These are phyloP conservation scores for Temnothorax unifasciatus DNA, from an alignment of 2,888 invertebrate species.

Conservation along the genomic window DNA sequence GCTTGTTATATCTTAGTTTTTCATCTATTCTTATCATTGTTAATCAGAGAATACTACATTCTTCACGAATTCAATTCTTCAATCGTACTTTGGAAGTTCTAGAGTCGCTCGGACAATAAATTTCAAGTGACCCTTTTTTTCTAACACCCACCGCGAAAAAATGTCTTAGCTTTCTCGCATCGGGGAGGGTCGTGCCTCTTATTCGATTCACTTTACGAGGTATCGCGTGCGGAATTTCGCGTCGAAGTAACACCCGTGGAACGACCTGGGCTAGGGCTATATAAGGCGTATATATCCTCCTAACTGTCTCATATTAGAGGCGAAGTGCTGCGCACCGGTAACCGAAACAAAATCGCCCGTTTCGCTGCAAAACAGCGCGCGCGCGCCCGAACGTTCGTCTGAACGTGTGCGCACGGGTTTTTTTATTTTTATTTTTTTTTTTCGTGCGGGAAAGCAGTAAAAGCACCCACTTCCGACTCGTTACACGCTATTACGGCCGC, in stretches of 20 bases:
- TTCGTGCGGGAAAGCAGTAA: conserved; percentile 32
- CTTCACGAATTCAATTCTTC: not conserved
- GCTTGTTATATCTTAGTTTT: not conserved
- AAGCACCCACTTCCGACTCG: conserved; percentile 59
- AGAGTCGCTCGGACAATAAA: not conserved
- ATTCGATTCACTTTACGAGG: conserved; percentile 53
- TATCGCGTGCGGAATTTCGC: conserved; percentile 51
- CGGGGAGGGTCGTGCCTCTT: conserved; percentile 22
- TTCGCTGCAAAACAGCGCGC: conserved; percentile 31
- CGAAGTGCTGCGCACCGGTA: conserved; percentile 43
- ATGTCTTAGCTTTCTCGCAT: not conserved
- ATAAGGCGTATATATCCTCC: conserved; percentile 45
- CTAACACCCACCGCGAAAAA: not conserved
- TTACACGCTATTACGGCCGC: conserved; percentile 56
- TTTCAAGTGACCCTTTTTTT: conserved; percentile 8
- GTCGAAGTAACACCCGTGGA: conserved; percentile 40
- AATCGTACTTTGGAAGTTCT: not conserved
- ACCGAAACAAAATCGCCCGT: conserved; percentile 53
- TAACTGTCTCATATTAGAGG: conserved; percentile 55
- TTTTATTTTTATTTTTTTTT: conserved; percentile 19
- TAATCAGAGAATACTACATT: not conserved
- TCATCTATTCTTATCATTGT: not conserved
- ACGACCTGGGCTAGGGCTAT: conserved; percentile 24
- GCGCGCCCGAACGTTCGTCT: not conserved
- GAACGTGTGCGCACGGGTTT: conserved; percentile 3